Base-by-base conservation (phyloP, 2,797 vertebrate species). In the Enteromius argenteus region DNA sequence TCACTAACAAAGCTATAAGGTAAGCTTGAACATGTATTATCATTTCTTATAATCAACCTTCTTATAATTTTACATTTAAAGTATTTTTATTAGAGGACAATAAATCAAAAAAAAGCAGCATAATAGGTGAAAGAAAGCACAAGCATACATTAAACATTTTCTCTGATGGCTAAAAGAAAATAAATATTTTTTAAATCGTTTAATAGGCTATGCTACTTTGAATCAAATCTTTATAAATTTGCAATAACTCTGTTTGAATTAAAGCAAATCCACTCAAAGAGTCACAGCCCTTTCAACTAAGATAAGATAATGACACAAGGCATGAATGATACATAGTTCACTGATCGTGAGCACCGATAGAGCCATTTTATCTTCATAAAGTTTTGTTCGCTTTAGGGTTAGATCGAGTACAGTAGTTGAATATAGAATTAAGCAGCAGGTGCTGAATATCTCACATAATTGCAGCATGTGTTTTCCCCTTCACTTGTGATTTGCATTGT, bases 1-100 rank as follows among this genome's bases (percentile, higher is more conserved):
- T 49, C 35, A 39, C 51, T 15, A 46, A 15, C 49, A 80, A 42
- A 80, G n/a, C 49, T 15, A n/a, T n/a, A 81, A 73, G 80, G 80
- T 81, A 81, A 81, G 79, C 19, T 32, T 71, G 5, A 69, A 3
- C 23, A 60, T 19, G 46, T 74, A 6, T 53, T 51, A 37, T 37
- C 0, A 15, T 56, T n/a, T 56, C 19, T 75, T 56, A 73, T 17
- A 23, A 69, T n/a, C 17, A 53, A 35, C 19, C 19, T 51, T 73
- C 78, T 46, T 32, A 60, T 32, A 0, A 3, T 60, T 53, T 51
- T n/a, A 2, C 15, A 32, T 23, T 11, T 62, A 73, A 15, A 6
- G 9, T 19, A 21, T 32, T 21, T 21, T 15, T 7, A 32, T 32
- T 5, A 32, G 9, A 51, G 27, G 44, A 17, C 44, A 21, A 11